Percentiles rank a stretch among this genome's conserved stretches.
Conservation (phyloP, 2,797 vertebrate genomes). For the Loriculus beryllinus region DNA sequence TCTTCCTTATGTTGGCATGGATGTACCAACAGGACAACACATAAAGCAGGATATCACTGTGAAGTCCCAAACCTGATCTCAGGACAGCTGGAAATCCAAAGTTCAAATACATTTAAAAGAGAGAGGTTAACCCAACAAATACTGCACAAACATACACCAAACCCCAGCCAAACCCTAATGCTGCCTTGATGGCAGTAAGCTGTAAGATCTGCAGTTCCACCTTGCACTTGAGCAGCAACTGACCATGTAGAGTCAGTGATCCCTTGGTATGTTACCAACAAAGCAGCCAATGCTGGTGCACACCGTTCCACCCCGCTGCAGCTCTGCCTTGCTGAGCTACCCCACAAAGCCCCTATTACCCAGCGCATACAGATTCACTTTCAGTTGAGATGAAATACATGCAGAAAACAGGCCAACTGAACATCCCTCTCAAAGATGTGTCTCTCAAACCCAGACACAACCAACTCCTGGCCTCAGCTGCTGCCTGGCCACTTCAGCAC, state of each 20-base stretch:
- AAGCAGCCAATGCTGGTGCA: accelerated
- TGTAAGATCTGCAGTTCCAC: neutral
- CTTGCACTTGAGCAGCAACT: neutral
- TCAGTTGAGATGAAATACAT: neutral
- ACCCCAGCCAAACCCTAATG: neutral
- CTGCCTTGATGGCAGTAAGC: neutral
- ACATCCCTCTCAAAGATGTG: accelerated
- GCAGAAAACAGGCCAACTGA: neutral
- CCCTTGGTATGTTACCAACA: accelerated
- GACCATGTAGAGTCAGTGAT: neutral
- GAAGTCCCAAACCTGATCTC: neutral
- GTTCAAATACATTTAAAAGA: neutral
- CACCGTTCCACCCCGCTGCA: neutral
- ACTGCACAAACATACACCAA: accelerated
- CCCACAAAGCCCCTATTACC: neutral
- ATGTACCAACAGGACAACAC: neutral
- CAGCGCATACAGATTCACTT: neutral
- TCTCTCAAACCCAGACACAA: neutral
- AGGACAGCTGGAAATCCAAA: neutral
- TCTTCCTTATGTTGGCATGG: neutral
- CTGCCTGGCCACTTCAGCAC: neutral
- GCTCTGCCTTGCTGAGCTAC: neutral
- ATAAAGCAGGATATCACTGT: neutral
- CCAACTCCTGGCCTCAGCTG: neutral
- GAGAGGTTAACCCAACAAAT: neutral